Conservation (phyloP, 2,888 invertebrate species). For the Drosophila prolongata region DNA sequence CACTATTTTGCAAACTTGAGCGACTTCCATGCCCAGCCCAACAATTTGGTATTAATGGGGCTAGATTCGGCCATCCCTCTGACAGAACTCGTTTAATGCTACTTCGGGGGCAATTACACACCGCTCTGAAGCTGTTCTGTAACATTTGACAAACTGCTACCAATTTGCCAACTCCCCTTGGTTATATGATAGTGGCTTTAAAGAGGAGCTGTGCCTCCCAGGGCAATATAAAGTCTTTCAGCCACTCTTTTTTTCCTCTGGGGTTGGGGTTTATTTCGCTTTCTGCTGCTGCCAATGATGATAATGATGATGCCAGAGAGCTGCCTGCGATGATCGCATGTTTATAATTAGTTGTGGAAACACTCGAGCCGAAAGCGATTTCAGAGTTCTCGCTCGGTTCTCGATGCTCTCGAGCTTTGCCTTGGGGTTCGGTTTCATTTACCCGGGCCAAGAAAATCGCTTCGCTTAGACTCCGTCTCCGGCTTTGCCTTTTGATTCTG, state of each 20-base stretch:
- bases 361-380: constrained; percentile 64
- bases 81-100: not conserved
- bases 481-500: constrained; percentile 42
- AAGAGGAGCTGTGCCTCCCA: constrained; percentile 5
- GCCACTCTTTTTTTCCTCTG: constrained; percentile 11
- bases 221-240: not conserved
- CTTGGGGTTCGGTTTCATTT: constrained; percentile 74
- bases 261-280: constrained; percentile 20
- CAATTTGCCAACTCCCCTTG: not conserved
- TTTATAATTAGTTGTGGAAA: constrained; percentile 75
- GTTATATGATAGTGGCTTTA: constrained; percentile 2
- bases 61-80: not conserved
- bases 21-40: not conserved
- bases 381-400: constrained; percentile 47
- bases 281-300: not conserved
- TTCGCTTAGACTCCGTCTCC: constrained; percentile 44
- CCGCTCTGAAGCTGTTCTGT: not conserved
- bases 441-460: constrained; percentile 68
- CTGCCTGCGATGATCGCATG: constrained; percentile 69
- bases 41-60: not conserved
- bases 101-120: constrained; percentile 2
- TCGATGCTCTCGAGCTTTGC: constrained; percentile 66
- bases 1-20: no score
- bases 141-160: constrained; percentile 10
- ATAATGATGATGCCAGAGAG: constrained; percentile 18